These are phyloP conservation scores for Anguilla japonica DNA, from an alignment of 2,113 vertebrate species.

Conservation along the genomic window DNA sequence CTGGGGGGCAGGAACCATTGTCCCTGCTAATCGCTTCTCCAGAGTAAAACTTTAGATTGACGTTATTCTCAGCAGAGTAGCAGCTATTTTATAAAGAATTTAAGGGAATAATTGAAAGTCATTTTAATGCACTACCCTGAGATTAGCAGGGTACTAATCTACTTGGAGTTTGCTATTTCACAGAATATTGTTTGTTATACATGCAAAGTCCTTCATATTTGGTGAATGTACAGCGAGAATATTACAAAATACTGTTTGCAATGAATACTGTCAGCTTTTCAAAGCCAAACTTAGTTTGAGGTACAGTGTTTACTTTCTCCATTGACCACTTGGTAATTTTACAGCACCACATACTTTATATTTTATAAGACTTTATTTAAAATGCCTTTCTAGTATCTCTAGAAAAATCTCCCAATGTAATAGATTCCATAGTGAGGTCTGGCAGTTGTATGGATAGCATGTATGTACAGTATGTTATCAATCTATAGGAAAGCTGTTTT, in stretches of 20 bases:
- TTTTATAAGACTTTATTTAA: too few relatives aligned
- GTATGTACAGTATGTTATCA: too few relatives aligned
- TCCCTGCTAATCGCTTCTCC: neutral
- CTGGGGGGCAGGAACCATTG: neutral
- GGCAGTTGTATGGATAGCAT: too few relatives aligned
- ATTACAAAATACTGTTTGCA: neutral
- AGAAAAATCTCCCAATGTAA: too few relatives aligned
- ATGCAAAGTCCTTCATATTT: neutral
- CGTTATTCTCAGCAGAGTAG: neutral
- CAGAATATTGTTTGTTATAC: neutral
- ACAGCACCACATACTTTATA: too few relatives aligned
- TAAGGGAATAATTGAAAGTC: neutral
- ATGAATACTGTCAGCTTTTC: neutral
- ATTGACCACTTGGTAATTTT: too few relatives aligned
- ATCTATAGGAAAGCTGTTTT: too few relatives aligned
- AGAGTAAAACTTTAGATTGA: neutral
- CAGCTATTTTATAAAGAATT: neutral
- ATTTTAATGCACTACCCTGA: neutral
- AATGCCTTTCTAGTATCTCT: too few relatives aligned
- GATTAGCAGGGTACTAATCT: neutral
- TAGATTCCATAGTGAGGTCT: too few relatives aligned
- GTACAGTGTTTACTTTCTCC: too few relatives aligned
- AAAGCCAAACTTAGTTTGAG: too few relatives aligned
- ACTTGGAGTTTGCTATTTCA: neutral
- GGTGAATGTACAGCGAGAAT: neutral